These are phyloP conservation scores for Emmelina monodactyla DNA, from an alignment of 2,888 invertebrate species.

Conservation along the genomic window DNA sequence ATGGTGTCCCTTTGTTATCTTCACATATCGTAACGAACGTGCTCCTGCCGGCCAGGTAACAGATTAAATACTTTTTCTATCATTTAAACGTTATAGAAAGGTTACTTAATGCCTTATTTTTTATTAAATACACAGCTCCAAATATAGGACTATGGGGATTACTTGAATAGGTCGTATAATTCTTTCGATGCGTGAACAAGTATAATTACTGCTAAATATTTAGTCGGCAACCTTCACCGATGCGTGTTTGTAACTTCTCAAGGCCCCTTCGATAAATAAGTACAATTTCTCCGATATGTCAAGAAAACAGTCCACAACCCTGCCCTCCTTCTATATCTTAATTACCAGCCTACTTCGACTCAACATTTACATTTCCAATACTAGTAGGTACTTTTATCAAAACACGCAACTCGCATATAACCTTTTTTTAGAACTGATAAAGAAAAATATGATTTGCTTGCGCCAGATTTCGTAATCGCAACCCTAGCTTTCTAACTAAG, in stretches of 20 bases:
- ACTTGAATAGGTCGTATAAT: no score
- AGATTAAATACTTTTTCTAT: background rate
- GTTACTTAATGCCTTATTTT: conserved; percentile 30
- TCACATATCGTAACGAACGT: background rate
- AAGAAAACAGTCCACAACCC: conserved; percentile 27
- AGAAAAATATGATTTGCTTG: no score
- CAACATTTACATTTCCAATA: conserved; percentile 8
- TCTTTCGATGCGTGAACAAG: no score
- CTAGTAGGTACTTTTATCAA: background rate
- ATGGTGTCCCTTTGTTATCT: conserved; percentile 40
- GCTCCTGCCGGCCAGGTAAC: conserved; percentile 37
- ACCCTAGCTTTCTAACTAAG: background rate
- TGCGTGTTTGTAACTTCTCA: conserved; percentile 2
- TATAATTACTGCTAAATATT: no score
- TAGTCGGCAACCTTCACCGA: no score
- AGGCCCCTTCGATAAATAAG: background rate
- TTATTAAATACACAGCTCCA: no score
- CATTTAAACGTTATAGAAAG: no score
- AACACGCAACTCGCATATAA: no score
- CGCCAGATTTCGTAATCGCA: background rate
- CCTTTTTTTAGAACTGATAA: no score
- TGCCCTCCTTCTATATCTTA: conserved; percentile 37
- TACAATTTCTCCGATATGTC: background rate
- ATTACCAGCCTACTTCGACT: conserved; percentile 24
- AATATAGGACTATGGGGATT: no score